Base-by-base conservation (phyloP, 1,140 invertebrate genomes). In the Penaeus vannamei region DNA sequence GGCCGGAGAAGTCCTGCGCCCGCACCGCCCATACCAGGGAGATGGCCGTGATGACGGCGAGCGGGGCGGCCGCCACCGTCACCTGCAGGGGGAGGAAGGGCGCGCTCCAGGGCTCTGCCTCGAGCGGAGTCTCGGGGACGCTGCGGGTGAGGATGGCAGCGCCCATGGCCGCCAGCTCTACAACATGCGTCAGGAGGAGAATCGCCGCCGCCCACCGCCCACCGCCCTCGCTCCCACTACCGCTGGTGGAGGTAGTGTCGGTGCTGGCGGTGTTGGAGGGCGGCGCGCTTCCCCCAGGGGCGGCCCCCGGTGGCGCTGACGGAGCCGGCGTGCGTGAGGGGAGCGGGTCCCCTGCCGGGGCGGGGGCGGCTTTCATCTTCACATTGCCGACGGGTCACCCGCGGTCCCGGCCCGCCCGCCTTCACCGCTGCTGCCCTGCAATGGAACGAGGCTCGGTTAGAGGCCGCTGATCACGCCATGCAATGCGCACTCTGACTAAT, bases 141-240 rank as follows among this genome's bases (percentile, higher is more conserved):
- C 81, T 66, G 59, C 62, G 69, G 79, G 29, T 59, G 62, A 90
- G 86, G 23, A 76, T 88, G 60, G 76, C 88, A 29, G 87, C 77
- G 32, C 90, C 82, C 90, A 90, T 90, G 29, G 89, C 84, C 20
- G 85, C 79, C 32, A 91, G 19, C 81, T 91, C 90, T 46, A 91
- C 64, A 60, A 91, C 79, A 83, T 86, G 84, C n/a, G 81, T 90
- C 46, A 83, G 69, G 23, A 86, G 80, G 19, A 86, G 80, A 42
- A 90, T 69, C 26, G 79, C 81, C 72, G 84, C 85, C 53, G 64
- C 80, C 89, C 85, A 86, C 64, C 81, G 80, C 69, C 80, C 69
- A 85, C 85, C 69, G 76, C 77, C 66, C 60, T 83, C 85, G 69
- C 84, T 77, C 36, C 66, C 69, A 86, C 80, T 86, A 59, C 79